These are phyloP conservation scores for Pseudoatta argentina DNA, from an alignment of 1,140 invertebrate species.

Conservation along the genomic window DNA sequence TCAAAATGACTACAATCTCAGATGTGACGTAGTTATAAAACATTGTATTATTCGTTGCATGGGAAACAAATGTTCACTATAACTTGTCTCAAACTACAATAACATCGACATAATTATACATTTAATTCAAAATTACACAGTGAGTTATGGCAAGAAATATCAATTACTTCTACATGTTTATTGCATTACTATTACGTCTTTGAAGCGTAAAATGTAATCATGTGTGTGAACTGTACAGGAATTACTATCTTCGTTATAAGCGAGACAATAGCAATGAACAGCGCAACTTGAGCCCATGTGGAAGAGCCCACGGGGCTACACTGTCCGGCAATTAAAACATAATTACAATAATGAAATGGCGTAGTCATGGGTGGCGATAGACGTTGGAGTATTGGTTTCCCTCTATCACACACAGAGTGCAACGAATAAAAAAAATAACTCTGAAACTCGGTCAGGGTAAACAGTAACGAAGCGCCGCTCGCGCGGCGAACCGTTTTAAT, in stretches of 20 bases:
- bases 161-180: conserved; percentile 1
- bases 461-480: conserved; percentile 45
- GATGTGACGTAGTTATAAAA: background rate
- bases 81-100: background rate
- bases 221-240: background rate
- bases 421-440: conserved; percentile 53
- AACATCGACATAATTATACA: background rate
- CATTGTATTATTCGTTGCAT: background rate
- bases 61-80: background rate
- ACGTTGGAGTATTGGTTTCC: conserved; percentile 23
- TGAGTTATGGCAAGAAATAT: background rate
- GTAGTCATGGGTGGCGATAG: conserved; percentile 9
- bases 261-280: background rate
- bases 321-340: conserved; percentile 42
- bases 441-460: conserved; percentile 62
- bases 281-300: conserved; percentile 6
- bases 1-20: conserved; percentile 24
- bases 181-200: background rate
- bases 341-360: conserved; percentile 39
- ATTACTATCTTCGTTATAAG: conserved; percentile 17
- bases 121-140: background rate
- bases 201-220: background rate
- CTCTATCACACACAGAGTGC: conserved; percentile 8
- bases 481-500: conserved; percentile 60
- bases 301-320: background rate